Evolutionary conservation across 2,113 vertebrate species (phyloP).

Genomic region (Cebidichthys violaceus): DNA sequence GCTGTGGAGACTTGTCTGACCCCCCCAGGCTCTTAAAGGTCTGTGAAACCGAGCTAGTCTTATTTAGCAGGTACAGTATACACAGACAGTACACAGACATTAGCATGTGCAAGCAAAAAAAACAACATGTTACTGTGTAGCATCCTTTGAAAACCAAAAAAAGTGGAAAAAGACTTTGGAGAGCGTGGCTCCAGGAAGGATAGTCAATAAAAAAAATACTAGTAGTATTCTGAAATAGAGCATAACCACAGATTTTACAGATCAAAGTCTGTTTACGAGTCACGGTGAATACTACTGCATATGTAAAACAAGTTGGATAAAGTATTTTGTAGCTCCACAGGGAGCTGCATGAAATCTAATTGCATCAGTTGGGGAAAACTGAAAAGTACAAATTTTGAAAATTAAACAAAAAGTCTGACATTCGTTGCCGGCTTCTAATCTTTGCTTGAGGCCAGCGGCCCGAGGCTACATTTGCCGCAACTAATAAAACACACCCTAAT

Average conservation of each 20-base stretch:
- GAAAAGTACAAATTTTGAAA: neutral
- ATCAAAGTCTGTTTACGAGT: constrained; percentile 22
- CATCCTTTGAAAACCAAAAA: neutral
- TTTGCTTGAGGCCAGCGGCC: neutral
- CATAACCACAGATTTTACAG: neutral
- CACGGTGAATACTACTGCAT: neutral
- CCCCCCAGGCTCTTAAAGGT: constrained; percentile 11
- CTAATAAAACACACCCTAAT: neutral
- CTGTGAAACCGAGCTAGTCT: constrained; percentile 13
- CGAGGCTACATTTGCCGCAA: neutral
- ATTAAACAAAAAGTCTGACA: neutral
- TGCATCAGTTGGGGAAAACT: neutral
- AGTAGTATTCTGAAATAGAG: neutral
- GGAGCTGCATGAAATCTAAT: neutral
- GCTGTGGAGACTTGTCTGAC: constrained; percentile 25
- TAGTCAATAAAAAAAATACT: neutral
- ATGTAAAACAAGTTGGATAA: neutral
- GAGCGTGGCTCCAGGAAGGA: neutral
- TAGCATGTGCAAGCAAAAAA: neutral
- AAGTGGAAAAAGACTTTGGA: neutral
- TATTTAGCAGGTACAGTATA: neutral
- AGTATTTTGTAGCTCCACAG: neutral
- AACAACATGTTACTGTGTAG: neutral
- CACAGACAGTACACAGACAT: neutral
- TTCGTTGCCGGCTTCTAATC: neutral